phyloP scores from a whole-genome alignment of 2,113 vertebrate genomes.

The Trichomycterus rosablanca region DNA sequence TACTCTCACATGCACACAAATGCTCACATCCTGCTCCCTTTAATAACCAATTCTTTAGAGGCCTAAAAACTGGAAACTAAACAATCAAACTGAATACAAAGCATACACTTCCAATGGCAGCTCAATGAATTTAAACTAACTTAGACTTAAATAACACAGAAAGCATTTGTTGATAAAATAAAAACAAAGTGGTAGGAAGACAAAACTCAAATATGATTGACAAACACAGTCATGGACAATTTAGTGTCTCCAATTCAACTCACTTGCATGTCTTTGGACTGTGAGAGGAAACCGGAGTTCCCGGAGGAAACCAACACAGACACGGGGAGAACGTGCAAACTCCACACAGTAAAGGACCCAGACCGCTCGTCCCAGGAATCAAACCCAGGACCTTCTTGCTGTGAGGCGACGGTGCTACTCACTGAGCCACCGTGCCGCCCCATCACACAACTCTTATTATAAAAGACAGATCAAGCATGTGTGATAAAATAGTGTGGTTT shows the following conservation, averaged over 20 bases:
- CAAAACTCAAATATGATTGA: too few species aligned
- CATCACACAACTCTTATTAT: conserved; percentile 18
- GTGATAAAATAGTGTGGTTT: conserved; percentile 30
- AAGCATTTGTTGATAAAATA: background rate
- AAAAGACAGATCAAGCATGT: conserved; percentile 17
- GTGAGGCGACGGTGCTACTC: too few species aligned
- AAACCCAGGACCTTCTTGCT: too few species aligned
- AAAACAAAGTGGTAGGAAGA: background rate
- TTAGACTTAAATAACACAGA: background rate
- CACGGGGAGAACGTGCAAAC: too few species aligned
- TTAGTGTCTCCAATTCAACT: too few species aligned
- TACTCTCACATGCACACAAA: conserved; percentile 20
- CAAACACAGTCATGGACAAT: too few species aligned
- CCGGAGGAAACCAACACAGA: too few species aligned
- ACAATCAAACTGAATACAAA: conserved; percentile 48
- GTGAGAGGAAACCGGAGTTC: too few species aligned
- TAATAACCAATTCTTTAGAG: conserved; percentile 43
- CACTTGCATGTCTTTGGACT: too few species aligned
- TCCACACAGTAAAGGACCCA: too few species aligned
- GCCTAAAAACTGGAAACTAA: conserved; percentile 48
- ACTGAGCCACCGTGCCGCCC: too few species aligned
- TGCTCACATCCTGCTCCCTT: conserved; percentile 32
- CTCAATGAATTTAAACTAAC: conserved; percentile 12
- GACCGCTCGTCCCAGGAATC: too few species aligned
- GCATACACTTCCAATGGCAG: conserved; percentile 50